Base-by-base conservation (phyloP, 2,888 invertebrate species). In the Biston betularia region DNA sequence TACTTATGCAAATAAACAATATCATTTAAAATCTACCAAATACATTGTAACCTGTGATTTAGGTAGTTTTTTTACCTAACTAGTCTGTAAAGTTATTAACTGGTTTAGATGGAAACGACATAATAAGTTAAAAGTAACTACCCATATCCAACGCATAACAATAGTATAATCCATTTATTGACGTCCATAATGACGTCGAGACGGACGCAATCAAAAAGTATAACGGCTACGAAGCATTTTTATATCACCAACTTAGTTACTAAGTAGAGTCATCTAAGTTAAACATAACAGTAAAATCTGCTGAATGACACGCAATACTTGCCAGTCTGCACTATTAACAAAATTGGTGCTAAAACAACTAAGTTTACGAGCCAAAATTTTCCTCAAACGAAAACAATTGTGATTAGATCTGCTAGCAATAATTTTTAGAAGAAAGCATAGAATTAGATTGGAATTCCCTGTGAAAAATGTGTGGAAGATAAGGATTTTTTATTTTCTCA, bases 351-450 rank as follows among this genome's bases (percentile, higher is more conserved):
- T 67, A 72, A 72, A 70, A 11, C 52, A 49, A 63, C 61, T 56
- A 57, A 72, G 59, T 74, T 71, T 66, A 70, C 49, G 64, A 46
- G 11, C 24, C 59, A 70, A 70, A 66, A 50, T 67, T 63, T 60
- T 59, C 57, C 46, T n/a, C 34, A 14, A 50, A 49, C 40, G 68
- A 71, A 77, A 75, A 75, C 73, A 75, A 70, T 61, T 58, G 55
- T 53, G 65, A 68, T 75, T 71, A 65, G 56, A 72, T 74, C 73
- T 69, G 63, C 62, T 54, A 57, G 62, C 69, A 71, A 74, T 76
- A 75, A 66, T 67, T 71, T 73, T 59, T 56, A 65, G 64, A 54
- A 45, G 71, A 75, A 78, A 12, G 11, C 75, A 79, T 11, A 0
- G 50, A 52, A 24, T 40, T 53, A 53, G 40, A 40, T 74, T 14